These are phyloP conservation scores for Smittia aterrima DNA, from an alignment of 2,888 invertebrate species.

Conservation along the genomic window DNA sequence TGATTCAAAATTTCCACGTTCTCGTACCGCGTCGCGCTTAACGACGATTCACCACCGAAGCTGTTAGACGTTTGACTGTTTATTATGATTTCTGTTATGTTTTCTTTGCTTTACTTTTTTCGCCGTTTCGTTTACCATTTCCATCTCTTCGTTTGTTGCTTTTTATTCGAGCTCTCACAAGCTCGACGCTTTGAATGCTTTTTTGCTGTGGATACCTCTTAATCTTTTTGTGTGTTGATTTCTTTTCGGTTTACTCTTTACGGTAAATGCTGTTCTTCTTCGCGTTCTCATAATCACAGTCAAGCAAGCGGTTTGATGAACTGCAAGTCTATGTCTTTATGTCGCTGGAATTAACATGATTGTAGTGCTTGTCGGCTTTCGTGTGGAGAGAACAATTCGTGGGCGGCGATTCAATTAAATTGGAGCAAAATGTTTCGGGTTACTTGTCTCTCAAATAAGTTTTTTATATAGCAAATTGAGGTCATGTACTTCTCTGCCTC, in stretches of 20 bases:
- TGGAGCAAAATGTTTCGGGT: no score
- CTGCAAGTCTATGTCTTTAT: neutral
- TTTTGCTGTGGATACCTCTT: neutral
- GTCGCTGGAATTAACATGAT: neutral
- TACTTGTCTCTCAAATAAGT: no score
- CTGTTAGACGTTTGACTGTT: slow-evolving; percentile 14
- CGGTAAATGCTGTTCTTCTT: slow-evolving; percentile 5
- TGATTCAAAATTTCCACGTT: neutral
- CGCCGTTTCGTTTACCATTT: slow-evolving; percentile 21
- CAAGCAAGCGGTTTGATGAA: neutral
- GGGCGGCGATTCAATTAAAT: neutral
- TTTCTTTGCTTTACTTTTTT: slow-evolving; percentile 10
- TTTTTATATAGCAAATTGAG: no score
- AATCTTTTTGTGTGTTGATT: slow-evolving; percentile 1
- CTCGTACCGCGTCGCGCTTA: neutral
- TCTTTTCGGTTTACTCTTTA: neutral
- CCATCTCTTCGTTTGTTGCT: slow-evolving; percentile 13
- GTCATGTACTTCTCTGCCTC: no score
- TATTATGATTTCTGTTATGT: slow-evolving; percentile 30
- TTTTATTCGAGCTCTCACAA: slow-evolving; percentile 10
- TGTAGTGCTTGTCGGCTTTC: neutral
- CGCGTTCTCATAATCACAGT: neutral
- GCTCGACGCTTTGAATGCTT: neutral
- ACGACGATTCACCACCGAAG: slow-evolving; percentile 1
- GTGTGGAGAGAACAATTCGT: neutral